Evolutionary conservation across 2,888 invertebrate genomes (phyloP).

Genomic region (Stomorhina lunata): DNA sequence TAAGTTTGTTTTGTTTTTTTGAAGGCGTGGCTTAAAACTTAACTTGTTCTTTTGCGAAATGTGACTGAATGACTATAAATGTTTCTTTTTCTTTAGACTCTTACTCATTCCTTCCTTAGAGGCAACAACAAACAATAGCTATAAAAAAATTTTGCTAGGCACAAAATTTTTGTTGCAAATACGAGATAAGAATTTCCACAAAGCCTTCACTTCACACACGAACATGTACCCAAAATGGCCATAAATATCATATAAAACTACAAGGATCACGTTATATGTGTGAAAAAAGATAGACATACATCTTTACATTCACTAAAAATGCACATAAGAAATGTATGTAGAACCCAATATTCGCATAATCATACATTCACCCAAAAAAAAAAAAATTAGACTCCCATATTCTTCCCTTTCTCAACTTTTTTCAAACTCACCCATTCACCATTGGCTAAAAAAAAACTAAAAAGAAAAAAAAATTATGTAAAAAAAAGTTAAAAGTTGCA

Average conservation of each 20-base stretch:
- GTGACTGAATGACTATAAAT: slow-evolving; percentile 10
- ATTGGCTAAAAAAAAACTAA: neutral
- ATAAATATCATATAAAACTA: slow-evolving; percentile 21
- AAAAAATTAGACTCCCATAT: slow-evolving; percentile 17
- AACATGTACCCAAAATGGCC: slow-evolving; percentile 30
- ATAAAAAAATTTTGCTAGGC: slow-evolving; percentile 39
- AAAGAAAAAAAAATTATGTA: too few relatives aligned
- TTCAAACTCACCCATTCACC: slow-evolving; percentile 1
- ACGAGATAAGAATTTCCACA: slow-evolving; percentile 54
- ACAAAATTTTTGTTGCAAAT: slow-evolving; percentile 55
- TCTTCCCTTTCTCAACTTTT: slow-evolving; percentile 31
- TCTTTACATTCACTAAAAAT: neutral
- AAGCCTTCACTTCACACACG: neutral
- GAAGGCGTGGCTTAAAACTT: slow-evolving; percentile 55
- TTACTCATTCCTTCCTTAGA: slow-evolving; percentile 29
- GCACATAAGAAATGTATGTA: too few relatives aligned
- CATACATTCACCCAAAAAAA: neutral
- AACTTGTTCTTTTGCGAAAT: slow-evolving; percentile 37
- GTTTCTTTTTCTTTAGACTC: slow-evolving; percentile 36
- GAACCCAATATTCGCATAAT: too few relatives aligned
- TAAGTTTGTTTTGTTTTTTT: slow-evolving; percentile 4
- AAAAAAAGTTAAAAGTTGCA: slow-evolving; percentile 10
- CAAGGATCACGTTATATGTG: neutral
- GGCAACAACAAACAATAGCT: slow-evolving; percentile 5
- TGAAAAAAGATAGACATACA: neutral